These are phyloP conservation scores for Megaceryle torquata DNA, from an alignment of 2,113 vertebrate genomes.

Conservation along the genomic window DNA sequence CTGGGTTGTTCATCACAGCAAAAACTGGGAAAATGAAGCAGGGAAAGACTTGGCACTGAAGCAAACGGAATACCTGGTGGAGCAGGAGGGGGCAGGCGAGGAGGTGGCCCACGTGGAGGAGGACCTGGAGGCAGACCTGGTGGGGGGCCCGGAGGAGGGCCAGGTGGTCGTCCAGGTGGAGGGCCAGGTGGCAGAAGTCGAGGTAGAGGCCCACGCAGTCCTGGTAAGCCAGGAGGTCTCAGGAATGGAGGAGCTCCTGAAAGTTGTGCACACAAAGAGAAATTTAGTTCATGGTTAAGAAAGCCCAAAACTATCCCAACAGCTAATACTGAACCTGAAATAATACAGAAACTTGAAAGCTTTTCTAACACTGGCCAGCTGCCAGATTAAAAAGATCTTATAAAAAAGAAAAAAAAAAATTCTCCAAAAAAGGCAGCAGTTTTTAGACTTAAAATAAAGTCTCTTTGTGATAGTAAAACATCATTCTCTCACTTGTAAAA, in stretches of 20 bases:
- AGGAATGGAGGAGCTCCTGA: constrained; percentile 94
- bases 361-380: neutral
- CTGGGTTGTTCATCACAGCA: neutral
- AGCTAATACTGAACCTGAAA: neutral
- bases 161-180: constrained; percentile 92
- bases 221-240: constrained; percentile 91
- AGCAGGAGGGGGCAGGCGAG: constrained; percentile 90
- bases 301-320: neutral
- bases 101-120: constrained; percentile 93
- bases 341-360: neutral
- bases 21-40: neutral
- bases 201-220: constrained; percentile 89
- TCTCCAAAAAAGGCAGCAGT: neutral
- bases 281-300: neutral
- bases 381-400: neutral
- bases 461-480: neutral
- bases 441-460: neutral
- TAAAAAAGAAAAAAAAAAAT: neutral
- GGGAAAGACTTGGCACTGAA: neutral
- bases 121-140: constrained; percentile 94
- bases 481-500: neutral
- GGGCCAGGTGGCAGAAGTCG: constrained; percentile 94
- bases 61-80: constrained; percentile 81
- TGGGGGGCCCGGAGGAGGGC: constrained; percentile 92
- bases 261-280: neutral